Evolutionary conservation across 2,797 vertebrate genomes (phyloP), one percentile per base, ranked within the genome.

Genomic region (Rhinatrema bivittatum): DNA sequence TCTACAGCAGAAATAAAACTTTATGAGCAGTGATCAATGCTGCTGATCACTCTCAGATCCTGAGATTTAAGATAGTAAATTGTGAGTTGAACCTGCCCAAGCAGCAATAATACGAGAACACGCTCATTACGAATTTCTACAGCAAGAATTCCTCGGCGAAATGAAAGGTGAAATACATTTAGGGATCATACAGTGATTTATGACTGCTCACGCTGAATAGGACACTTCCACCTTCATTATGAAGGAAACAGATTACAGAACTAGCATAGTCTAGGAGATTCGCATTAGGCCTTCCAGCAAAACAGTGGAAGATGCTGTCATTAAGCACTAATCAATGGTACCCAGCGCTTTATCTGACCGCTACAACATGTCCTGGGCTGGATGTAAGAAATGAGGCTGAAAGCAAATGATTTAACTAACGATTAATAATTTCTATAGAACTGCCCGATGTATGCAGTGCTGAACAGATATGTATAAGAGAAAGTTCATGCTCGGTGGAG

Each of bases 181-280:
- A n/a, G n/a, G n/a, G n/a, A n/a, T n/a, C n/a, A n/a, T n/a, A n/a
- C n/a, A 41, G 16, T 40, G 42, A 55, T 46, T 61, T 28, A 61
- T 28, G 1, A 50, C 44, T 31, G 17, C 39, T 54, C 55, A 37
- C 46, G 49, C 49, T 61, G 56, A 51, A 60, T 59, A 15, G 41
- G 20, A 15, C 46, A 39, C 1, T 12, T 53, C 48, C 43, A 18
- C 39, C 54, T 53, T 50, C 20, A 18, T 29, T 56, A 49, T 16
- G 37, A 56, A 1, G 2, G 20, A 48, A 46, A 39, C 1, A 0
- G 36, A 56, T 22, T 12, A 34, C 9, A 35, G 39, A 27, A 46
- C 36, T 27, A 44, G 9, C 38, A 44, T 5, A n/a, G 20, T 30
- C 29, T 20, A 4, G 10, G 29, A 34, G 19, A 39, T 56, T 29